A percentile compares a stretch with the other conserved stretches of the same genome.
Conservation (phyloP, 2,888 invertebrate species). For the Sialis lutaria region DNA sequence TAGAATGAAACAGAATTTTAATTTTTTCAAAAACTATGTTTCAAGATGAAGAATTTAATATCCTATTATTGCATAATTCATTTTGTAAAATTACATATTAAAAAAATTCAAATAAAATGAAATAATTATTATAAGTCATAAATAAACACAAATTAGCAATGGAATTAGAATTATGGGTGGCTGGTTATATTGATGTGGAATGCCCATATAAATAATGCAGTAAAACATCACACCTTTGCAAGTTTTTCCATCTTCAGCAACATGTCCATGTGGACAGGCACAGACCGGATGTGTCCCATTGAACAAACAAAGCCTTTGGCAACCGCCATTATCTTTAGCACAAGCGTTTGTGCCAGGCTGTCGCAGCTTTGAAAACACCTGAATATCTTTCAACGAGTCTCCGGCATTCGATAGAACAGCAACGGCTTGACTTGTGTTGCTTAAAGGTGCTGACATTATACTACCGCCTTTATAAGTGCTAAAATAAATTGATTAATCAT, state of each 20-base stretch:
- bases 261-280: constrained; percentile 67
- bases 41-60: too few species aligned
- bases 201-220: too few species aligned
- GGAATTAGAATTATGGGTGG: too few species aligned
- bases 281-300: constrained; percentile 46
- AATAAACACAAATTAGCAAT: too few species aligned
- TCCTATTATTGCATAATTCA: too few species aligned
- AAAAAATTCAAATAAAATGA: too few species aligned
- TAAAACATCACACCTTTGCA: constrained; percentile 35
- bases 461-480: constrained; percentile 40
- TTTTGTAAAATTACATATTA: too few species aligned
- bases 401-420: constrained; percentile 39
- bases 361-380: constrained; percentile 36
- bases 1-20: too few species aligned
- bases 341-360: constrained; percentile 46
- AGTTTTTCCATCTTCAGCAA: constrained; percentile 41
- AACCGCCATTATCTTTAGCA: constrained; percentile 46
- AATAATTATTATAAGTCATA: too few species aligned
- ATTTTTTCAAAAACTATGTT: too few species aligned
- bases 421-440: constrained; percentile 35
- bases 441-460: constrained; percentile 43
- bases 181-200: too few species aligned
- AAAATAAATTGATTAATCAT: not conserved
- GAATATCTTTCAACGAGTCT: constrained; percentile 51
- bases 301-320: constrained; percentile 62